Percentiles rank a stretch among this genome's conserved stretches.
These are phyloP conservation scores for Morpho achilles DNA, from an alignment of 2,888 invertebrate genomes.

Conservation along the genomic window DNA sequence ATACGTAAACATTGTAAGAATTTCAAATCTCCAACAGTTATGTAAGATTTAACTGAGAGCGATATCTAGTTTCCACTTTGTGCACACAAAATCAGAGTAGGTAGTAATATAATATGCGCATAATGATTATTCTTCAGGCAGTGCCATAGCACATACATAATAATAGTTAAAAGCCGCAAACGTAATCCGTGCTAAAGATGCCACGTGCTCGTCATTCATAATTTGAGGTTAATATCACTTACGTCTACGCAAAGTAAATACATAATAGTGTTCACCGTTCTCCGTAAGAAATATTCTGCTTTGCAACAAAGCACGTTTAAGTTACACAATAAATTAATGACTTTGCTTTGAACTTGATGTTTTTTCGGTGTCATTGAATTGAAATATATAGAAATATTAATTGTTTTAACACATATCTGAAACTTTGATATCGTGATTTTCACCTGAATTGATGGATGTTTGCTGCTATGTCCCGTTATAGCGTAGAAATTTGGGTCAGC, in stretches of 20 bases:
- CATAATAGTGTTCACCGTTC: slow-evolving; percentile 22
- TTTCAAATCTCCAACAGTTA: too few species aligned
- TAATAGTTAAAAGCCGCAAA: slow-evolving; percentile 23
- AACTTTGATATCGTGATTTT: too few species aligned
- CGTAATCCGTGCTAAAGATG: slow-evolving; percentile 33
- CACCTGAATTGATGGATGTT: too few species aligned
- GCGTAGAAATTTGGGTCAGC: too few species aligned
- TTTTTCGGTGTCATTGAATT: background rate
- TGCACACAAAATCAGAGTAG: too few species aligned
- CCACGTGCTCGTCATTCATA: slow-evolving; percentile 67
- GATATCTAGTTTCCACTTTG: too few species aligned
- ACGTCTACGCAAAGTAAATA: slow-evolving; percentile 40
- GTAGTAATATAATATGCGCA: background rate
- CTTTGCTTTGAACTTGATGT: slow-evolving; percentile 7
- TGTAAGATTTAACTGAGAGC: too few species aligned
- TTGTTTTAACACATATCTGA: background rate
- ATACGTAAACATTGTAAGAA: too few species aligned
- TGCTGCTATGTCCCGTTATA: too few species aligned
- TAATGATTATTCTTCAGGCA: slow-evolving; percentile 22
- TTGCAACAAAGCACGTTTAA: slow-evolving; percentile 10
- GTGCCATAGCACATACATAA: slow-evolving; percentile 23
- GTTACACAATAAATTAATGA: slow-evolving; percentile 4
- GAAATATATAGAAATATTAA: background rate
- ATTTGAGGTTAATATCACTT: slow-evolving; percentile 45
- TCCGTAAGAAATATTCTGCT: slow-evolving; percentile 10